These are phyloP conservation scores for Amphipyra tragopoginis DNA, from an alignment of 2,888 invertebrate species.

Conservation along the genomic window DNA sequence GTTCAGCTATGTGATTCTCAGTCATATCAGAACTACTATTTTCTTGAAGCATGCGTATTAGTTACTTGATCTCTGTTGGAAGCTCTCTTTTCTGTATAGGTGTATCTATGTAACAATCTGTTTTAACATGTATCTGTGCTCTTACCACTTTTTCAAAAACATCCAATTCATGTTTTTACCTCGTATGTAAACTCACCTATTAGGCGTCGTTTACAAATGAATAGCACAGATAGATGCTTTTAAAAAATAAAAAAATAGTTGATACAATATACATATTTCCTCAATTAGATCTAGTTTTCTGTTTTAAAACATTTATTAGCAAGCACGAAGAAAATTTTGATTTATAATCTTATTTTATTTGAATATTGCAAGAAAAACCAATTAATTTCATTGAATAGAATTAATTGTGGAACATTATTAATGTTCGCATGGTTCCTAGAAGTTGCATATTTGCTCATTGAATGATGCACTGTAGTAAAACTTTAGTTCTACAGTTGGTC, in stretches of 20 bases:
- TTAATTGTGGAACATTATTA: constrained; percentile 30
- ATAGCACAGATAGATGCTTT: constrained; percentile 55
- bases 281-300: constrained; percentile 75
- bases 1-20: constrained; percentile 31
- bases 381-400: constrained; percentile 26
- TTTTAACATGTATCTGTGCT: constrained; percentile 57
- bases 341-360: constrained; percentile 49
- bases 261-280: constrained; percentile 67
- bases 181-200: constrained; percentile 13
- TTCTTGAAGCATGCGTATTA: constrained; percentile 55
- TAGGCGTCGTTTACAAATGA: constrained; percentile 20
- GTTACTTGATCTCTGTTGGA: constrained; percentile 35
- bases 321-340: constrained; percentile 58
- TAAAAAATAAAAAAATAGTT: constrained; percentile 25
- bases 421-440: constrained; percentile 59
- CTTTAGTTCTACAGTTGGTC: constrained; percentile 66
- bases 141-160: constrained; percentile 16
- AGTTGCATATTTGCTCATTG: constrained; percentile 48
- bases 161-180: constrained; percentile 1
- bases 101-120: constrained; percentile 43
- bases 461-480: constrained; percentile 64
- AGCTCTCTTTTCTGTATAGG: constrained; percentile 31
- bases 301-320: constrained; percentile 45
- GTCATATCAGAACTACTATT: constrained; percentile 26
- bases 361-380: constrained; percentile 29